Evolutionary conservation across 2,113 vertebrate genomes (phyloP).

Genomic region (Larimichthys polyactis): DNA sequence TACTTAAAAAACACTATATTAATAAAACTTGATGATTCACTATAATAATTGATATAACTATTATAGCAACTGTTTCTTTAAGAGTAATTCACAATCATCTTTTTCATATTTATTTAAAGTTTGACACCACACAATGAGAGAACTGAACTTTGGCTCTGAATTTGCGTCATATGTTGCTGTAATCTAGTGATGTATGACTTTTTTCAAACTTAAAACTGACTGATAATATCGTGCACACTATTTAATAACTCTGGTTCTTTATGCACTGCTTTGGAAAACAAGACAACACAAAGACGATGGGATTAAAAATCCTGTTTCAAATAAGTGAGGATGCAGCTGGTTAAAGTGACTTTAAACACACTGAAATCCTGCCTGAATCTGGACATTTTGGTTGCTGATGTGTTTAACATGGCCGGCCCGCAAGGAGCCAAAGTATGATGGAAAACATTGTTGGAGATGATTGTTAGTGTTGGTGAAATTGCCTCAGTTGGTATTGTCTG

Average conservation of each 20-base stretch:
- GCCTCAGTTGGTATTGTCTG: constrained; percentile 60
- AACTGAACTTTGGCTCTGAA: not conserved
- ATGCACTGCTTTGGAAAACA: not conserved
- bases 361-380: not conserved
- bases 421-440: constrained; percentile 50
- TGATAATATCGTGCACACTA: not conserved
- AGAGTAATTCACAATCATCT: too few relatives aligned
- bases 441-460: constrained; percentile 57
- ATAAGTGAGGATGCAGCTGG: not conserved
- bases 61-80: too few relatives aligned
- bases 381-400: constrained; percentile 1
- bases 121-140: too few relatives aligned
- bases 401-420: constrained; percentile 22
- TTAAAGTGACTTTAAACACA: not conserved
- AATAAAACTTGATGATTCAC: not conserved
- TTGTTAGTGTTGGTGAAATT: constrained; percentile 58
- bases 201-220: not conserved
- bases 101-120: too few relatives aligned
- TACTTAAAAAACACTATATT: not conserved
- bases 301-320: not conserved
- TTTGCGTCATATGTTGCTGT: not conserved
- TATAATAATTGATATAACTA: too few relatives aligned
- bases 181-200: not conserved
- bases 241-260: not conserved
- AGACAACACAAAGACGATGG: not conserved